A percentile compares a stretch with the other conserved stretches of the same genome.
phyloP scores from a whole-genome alignment of 53 echinoderm and acorn worm species.

The Astropecten irregularis region DNA sequence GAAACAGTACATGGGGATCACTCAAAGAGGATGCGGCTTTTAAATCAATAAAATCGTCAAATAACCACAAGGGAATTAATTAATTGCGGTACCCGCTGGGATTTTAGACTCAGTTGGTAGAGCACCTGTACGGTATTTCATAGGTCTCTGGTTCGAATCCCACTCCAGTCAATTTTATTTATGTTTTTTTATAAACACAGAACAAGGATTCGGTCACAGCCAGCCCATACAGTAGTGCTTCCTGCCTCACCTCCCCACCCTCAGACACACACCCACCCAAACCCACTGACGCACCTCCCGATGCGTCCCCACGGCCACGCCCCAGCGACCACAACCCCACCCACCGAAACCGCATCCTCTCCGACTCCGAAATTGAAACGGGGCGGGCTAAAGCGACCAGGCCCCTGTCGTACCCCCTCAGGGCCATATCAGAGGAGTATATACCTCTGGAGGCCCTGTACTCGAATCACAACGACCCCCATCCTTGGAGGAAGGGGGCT shows the following conservation, averaged over 20 bases:
- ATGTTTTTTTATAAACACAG: too few species aligned
- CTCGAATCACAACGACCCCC: background rate
- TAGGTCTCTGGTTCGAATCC: too few species aligned
- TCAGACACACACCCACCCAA: background rate
- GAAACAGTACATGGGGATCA: too few species aligned
- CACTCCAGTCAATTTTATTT: too few species aligned
- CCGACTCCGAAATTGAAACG: slow-evolving; percentile 35
- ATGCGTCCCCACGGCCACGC: background rate
- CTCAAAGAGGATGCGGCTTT: too few species aligned
- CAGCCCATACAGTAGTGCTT: slow-evolving; percentile 31
- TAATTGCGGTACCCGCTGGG: too few species aligned
- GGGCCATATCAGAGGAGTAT: slow-evolving; percentile 56
- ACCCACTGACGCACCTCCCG: background rate
- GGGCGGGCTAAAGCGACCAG: background rate
- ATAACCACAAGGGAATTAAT: too few species aligned
- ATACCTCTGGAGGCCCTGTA: slow-evolving; percentile 31
- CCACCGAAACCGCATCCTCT: slow-evolving; percentile 7
- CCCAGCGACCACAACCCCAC: background rate
- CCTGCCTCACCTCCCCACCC: background rate
- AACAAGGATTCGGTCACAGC: background rate
- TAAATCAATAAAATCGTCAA: too few species aligned
- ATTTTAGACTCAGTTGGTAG: too few species aligned
- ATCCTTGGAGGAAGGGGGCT: background rate
- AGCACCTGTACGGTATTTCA: too few species aligned
- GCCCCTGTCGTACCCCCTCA: slow-evolving; percentile 13